Conservation (phyloP, 2,797 vertebrate species). For the Anguilla anguilla region DNA sequence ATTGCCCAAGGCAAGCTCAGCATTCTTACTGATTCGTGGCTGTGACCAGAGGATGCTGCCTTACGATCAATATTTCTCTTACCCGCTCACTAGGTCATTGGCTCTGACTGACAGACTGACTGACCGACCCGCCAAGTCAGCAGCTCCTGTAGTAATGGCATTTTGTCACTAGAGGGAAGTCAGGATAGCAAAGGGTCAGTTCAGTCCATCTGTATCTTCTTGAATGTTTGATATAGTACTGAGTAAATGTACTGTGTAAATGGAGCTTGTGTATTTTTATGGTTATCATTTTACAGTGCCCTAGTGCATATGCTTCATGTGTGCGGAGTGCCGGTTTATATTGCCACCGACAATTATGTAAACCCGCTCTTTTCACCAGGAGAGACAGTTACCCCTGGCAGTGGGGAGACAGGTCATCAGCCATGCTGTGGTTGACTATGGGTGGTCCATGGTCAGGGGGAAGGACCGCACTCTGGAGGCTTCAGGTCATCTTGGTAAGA, state of each 20-base stretch:
- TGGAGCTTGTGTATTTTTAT: not conserved
- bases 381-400: not conserved
- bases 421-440: constrained; percentile 36
- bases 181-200: not conserved
- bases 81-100: not conserved
- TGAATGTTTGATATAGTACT: not conserved
- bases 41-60: not conserved
- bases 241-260: not conserved
- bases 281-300: not conserved
- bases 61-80: not conserved
- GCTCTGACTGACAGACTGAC: not conserved
- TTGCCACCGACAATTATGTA: not conserved
- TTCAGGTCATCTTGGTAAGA: constrained; percentile 55
- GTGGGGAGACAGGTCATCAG: not conserved
- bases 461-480: constrained; percentile 48
- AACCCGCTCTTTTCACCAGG: not conserved
- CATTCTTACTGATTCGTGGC: not conserved
- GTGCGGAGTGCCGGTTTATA: not conserved
- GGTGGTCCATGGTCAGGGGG: constrained; percentile 57
- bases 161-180: not conserved
- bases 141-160: not conserved
- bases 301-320: not conserved
- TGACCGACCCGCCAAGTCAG: not conserved
- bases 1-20: not conserved
- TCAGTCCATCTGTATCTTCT: not conserved